Conservation (phyloP, 1,140 invertebrate species). For the Colletes latitarsis region DNA sequence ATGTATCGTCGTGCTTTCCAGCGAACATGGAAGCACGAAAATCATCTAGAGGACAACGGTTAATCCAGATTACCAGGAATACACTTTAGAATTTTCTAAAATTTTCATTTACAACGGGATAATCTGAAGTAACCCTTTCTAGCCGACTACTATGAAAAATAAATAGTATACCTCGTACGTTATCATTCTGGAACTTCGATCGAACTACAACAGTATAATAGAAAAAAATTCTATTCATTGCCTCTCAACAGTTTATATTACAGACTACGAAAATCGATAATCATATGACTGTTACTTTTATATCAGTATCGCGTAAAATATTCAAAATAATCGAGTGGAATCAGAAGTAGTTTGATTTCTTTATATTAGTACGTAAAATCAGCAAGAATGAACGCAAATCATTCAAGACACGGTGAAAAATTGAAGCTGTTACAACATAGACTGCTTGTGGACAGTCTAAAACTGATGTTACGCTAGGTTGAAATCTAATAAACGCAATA, state of each 20-base stretch:
- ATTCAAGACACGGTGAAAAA: slow-evolving; percentile 25
- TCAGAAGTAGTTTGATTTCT: neutral
- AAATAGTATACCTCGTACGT: slow-evolving; percentile 31
- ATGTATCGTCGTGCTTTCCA: slow-evolving; percentile 29
- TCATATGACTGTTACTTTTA: neutral
- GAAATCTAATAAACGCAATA: slow-evolving; percentile 23
- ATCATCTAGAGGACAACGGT: slow-evolving; percentile 5
- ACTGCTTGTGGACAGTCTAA: neutral
- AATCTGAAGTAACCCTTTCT: slow-evolving; percentile 33
- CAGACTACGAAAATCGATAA: slow-evolving; percentile 25
- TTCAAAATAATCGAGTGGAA: neutral
- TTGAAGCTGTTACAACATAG: slow-evolving; percentile 12
- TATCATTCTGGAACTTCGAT: slow-evolving; percentile 12
- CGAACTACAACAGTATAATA: slow-evolving; percentile 29
- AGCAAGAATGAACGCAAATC: slow-evolving; percentile 16
- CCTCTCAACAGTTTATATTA: slow-evolving; percentile 35
- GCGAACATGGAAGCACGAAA: slow-evolving; percentile 39
- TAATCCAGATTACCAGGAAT: slow-evolving; percentile 33
- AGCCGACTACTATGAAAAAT: slow-evolving; percentile 19
- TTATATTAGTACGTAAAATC: neutral
- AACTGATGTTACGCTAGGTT: slow-evolving; percentile 15
- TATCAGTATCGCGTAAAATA: slow-evolving; percentile 13
- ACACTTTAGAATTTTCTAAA: neutral
- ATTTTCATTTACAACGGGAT: neutral
- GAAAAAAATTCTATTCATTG: slow-evolving; percentile 30